These are phyloP conservation scores for Gadopsis marmoratus DNA, from an alignment of 2,797 vertebrate genomes.

Conservation along the genomic window DNA sequence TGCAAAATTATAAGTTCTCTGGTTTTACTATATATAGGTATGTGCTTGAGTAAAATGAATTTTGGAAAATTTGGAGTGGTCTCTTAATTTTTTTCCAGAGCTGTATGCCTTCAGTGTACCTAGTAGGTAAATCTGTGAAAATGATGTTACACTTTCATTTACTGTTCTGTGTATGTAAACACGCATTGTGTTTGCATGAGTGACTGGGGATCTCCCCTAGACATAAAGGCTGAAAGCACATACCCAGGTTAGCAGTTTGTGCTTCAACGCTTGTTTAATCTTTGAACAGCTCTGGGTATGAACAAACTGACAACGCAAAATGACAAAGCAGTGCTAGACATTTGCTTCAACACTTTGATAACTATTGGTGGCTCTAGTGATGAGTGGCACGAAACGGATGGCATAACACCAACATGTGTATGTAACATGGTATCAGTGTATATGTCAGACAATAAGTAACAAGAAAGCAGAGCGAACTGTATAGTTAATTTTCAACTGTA, in stretches of 20 bases:
- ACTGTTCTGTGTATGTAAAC: not conserved
- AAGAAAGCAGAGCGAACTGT: not conserved
- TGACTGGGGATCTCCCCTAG: not conserved
- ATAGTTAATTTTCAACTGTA: too few species aligned
- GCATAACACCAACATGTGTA: constrained; percentile 27
- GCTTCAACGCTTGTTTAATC: not conserved
- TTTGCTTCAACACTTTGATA: constrained; percentile 13
- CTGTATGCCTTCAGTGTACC: not conserved
- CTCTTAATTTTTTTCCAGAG: too few species aligned
- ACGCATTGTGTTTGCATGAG: constrained; percentile 1
- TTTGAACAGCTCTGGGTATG: not conserved
- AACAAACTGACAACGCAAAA: constrained; percentile 8
- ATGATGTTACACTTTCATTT: too few species aligned
- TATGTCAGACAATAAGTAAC: not conserved
- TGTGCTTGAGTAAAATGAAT: too few species aligned
- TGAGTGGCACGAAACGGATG: constrained; percentile 31
- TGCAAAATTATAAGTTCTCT: too few species aligned
- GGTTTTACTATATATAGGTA: too few species aligned
- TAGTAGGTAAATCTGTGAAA: not conserved
- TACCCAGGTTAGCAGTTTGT: not conserved
- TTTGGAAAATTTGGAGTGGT: too few species aligned
- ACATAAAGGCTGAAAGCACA: not conserved
- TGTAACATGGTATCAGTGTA: not conserved
- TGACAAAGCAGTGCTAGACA: constrained; percentile 16
- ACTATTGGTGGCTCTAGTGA: constrained; percentile 34